phyloP scores from a whole-genome alignment of 1,140 invertebrate genomes.

The Drosophila ficusphila region DNA sequence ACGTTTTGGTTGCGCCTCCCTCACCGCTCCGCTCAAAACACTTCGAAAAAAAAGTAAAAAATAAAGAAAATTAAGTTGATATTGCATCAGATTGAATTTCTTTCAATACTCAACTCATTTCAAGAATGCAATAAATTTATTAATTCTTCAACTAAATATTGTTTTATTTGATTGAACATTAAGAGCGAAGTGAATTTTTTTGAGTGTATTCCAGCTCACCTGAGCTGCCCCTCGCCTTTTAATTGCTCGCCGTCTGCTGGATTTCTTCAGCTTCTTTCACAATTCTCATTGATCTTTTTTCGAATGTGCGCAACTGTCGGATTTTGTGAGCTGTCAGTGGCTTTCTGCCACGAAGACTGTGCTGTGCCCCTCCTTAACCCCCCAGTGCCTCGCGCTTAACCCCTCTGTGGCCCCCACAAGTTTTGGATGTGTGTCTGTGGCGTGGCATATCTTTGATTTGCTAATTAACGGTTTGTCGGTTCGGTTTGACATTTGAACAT shows the following conservation, averaged over 20 bases:
- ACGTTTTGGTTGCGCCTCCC: conserved; percentile 61
- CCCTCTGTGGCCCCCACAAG: not conserved
- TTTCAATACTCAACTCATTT: too few relatives aligned
- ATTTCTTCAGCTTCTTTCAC: conserved; percentile 79
- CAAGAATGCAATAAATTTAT: too few relatives aligned
- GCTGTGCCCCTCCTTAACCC: not conserved
- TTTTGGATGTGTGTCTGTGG: conserved; percentile 36
- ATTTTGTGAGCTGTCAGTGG: conserved; percentile 76
- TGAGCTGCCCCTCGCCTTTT: conserved; percentile 55
- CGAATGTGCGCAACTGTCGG: conserved; percentile 80
- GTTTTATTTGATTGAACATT: too few relatives aligned
- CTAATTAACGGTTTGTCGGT: conserved; percentile 83
- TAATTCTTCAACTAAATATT: too few relatives aligned
- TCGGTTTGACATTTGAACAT: conserved; percentile 80
- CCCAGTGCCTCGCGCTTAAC: not conserved
- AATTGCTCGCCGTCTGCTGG: conserved; percentile 75
- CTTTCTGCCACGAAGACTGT: not conserved
- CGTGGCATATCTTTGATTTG: conserved; percentile 81
- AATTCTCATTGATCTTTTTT: conserved; percentile 83
- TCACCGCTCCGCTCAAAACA: conserved; percentile 5
- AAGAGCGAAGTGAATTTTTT: too few relatives aligned
- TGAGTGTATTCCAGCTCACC: conserved; percentile 11
- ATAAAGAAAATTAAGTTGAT: not conserved
- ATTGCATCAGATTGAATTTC: too few relatives aligned
- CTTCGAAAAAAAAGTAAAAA: not conserved